Evolutionary conservation across 2,888 invertebrate species (phyloP), one percentile per base, ranked within the genome.

Genomic region (Amaurobius ferox): DNA sequence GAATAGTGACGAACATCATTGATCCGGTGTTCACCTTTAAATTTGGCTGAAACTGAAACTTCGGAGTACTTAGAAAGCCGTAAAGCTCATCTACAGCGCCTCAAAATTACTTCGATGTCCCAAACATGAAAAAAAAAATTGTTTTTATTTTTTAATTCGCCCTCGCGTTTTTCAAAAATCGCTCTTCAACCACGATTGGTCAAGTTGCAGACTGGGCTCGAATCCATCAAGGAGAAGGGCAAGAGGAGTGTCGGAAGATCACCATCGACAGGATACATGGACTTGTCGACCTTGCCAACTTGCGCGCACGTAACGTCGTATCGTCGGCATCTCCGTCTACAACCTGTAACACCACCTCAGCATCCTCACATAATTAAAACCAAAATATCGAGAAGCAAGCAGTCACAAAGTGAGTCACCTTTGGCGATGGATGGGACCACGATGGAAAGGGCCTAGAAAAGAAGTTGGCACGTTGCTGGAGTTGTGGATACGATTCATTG

Each of bases 401-500:
- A 55, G 23, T 5, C 11, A 23, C 55, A 2, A 55, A 55, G 55
- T 55, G 55, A 55, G 23, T 55, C 55, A 55, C 55, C 5, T 23
- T 55, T 6, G 55, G 55, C 55, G 55, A 55, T n/a, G n/a, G n/a
- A n/a, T n/a, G n/a, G n/a, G n/a, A n/a, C n/a, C n/a, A n/a, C n/a
- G n/a, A n/a, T n/a, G n/a, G n/a, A n/a, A n/a, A n/a, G n/a, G n/a
- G n/a, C n/a, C n/a, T n/a, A n/a, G n/a, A n/a, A n/a, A n/a, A n/a
- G n/a, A n/a, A n/a, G n/a, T n/a, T n/a, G n/a, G n/a, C n/a, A n/a
- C n/a, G n/a, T n/a, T n/a, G n/a, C n/a, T n/a, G n/a, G n/a, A n/a
- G n/a, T n/a, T n/a, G n/a, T n/a, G n/a, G n/a, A n/a, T n/a, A 5
- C 55, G 23, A 23, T 55, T 55, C 55, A 55, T 55, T 55, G 55